Conservation (phyloP, 2,797 vertebrate genomes). For the Trematomus bernacchii region DNA sequence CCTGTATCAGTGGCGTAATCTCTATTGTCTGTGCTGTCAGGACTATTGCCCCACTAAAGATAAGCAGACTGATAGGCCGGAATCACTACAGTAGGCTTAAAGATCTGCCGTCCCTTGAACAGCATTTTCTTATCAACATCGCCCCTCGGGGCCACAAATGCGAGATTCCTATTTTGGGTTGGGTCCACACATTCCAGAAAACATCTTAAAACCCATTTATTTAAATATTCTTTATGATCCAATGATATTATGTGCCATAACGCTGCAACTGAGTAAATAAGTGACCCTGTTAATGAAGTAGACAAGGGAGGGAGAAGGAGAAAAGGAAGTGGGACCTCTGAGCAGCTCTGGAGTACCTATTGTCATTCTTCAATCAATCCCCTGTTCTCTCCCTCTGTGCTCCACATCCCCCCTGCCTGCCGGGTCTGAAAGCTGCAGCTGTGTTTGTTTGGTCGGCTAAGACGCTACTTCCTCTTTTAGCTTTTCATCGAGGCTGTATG, state of each 20-base stretch:
- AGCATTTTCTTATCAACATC: constrained; percentile 66
- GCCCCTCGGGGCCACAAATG: constrained; percentile 47
- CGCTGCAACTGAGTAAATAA: constrained; percentile 14
- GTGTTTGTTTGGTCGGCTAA: constrained; percentile 88
- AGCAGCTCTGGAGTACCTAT: constrained; percentile 76
- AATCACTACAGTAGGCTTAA: constrained; percentile 63
- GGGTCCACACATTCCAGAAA: constrained; percentile 59
- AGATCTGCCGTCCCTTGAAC: constrained; percentile 47
- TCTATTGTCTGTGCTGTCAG: constrained; percentile 63
- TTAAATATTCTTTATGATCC: not conserved
- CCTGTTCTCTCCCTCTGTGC: constrained; percentile 73
- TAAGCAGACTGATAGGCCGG: constrained; percentile 68
- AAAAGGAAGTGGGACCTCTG: constrained; percentile 68
- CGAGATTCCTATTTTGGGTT: constrained; percentile 57
- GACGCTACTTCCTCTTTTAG: constrained; percentile 85
- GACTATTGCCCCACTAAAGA: constrained; percentile 78
- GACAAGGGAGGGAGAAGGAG: constrained; percentile 46
- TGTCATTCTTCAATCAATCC: constrained; percentile 83
- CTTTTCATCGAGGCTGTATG: constrained; percentile 78
- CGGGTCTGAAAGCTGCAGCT: constrained; percentile 83
- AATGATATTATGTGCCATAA: not conserved
- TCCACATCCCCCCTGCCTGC: constrained; percentile 78
- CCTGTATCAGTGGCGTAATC: constrained; percentile 47
- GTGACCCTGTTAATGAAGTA: constrained; percentile 53
- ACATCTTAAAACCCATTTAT: constrained; percentile 20